Evolutionary conservation across 2,797 vertebrate species (phyloP), one percentile per base, ranked within the genome.

Genomic region (Phataginus tricuspis): DNA sequence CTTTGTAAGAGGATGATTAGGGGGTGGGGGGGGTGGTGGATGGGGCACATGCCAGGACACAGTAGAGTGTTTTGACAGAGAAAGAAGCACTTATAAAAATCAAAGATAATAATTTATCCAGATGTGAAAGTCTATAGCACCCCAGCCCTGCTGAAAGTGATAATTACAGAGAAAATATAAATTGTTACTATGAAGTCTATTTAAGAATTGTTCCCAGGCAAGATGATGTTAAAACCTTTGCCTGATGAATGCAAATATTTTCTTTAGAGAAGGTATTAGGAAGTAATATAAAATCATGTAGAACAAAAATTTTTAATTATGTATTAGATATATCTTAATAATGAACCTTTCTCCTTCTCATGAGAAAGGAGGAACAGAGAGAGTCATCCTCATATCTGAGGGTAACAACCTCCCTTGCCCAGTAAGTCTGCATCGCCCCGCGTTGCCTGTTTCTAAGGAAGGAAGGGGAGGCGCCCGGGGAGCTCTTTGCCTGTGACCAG

Each of bases 401-500:
- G 66, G 85, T 69, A 79, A 92, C 93, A 92, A 79, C 31, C 68
- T 83, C 69, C n/a, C 64, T 88, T 83, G 51, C 59, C 68, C 84
- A 86, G 61, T 88, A 96, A 91, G 91, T 75, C 92, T 96, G 77
- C 75, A 69, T 14, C 85, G 90, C 80, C 86, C 71, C 45, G 64
- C 49, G n/a, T 23, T 68, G 96, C 5, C 0, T 37, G 6, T 74
- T 93, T 92, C 59, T 86, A 23, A 95, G 37, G 71, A n/a, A 77
- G 37, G 71, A 59, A 96, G 72, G 82, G 88, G 96, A 98, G 78
- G 78, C 0, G 0, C 91, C 97, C 95, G 90, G 83, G 89, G 90
- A 96, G 97, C 37, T 16, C 11, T 13, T 53, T 45, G 91, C 91
- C 78, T 71, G 0, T 4, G 51, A 83, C 97, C 98, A 98, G 96